These are phyloP conservation scores for Buphagus erythrorhynchus DNA, from an alignment of 2,797 vertebrate genomes.

Conservation along the genomic window DNA sequence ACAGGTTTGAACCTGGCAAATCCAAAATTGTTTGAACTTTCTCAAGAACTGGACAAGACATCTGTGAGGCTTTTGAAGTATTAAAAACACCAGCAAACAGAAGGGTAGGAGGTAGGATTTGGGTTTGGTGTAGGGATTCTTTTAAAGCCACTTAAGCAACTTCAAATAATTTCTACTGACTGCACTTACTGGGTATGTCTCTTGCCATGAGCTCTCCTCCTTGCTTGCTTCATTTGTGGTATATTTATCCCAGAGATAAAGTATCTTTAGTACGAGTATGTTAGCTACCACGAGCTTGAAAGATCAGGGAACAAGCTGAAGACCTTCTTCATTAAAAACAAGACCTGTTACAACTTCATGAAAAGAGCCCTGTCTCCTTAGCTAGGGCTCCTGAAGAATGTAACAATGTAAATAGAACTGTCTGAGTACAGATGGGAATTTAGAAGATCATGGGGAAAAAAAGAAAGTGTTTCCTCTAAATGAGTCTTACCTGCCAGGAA, in stretches of 20 bases:
- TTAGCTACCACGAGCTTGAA: neutral
- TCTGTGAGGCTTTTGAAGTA: neutral
- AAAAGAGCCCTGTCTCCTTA: neutral
- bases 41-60: neutral
- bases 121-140: neutral
- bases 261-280: neutral
- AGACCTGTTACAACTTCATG: neutral
- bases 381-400: neutral
- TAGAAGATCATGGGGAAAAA: conserved; percentile 12
- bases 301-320: neutral
- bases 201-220: neutral
- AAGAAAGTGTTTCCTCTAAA: conserved; percentile 38
- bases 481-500: conserved; percentile 41
- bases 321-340: neutral
- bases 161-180: neutral
- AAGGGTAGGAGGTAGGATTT: neutral
- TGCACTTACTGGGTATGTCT: neutral
- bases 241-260: neutral
- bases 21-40: neutral
- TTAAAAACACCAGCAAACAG: neutral
- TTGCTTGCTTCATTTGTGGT: neutral
- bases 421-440: conserved; percentile 27
- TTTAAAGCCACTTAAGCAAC: neutral
- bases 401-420: conserved; percentile 20
- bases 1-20: neutral